Base-by-base conservation (phyloP, 1,140 invertebrate genomes). In the Colletes gigas region DNA sequence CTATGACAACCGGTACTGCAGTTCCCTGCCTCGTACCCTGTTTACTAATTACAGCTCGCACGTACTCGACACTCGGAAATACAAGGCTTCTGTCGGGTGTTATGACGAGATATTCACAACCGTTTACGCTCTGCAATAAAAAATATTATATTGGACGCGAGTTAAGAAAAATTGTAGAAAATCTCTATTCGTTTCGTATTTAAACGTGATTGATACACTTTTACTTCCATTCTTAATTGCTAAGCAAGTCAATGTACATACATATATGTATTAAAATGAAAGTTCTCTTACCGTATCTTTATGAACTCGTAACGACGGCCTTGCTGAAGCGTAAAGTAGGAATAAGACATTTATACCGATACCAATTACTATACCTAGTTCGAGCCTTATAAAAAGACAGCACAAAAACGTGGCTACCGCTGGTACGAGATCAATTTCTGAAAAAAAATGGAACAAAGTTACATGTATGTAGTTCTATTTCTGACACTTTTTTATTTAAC, bases 11-110 rank as follows among this genome's bases (percentile, higher is more conserved):
- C 10, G 96, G 96, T 82, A 95, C 93, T 76, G 94, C 93, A 6
- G 91, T 92, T 55, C 95, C 95, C 83, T 94, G 93, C 84, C 94
- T 94, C 10, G 94, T 92, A 30, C 95, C 95, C 55, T 96, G 96
- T 93, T 97, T 97, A 82, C 95, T 95, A 68, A 98, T 96, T 79
- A 95, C 94, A 57, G 95, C 94, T 73, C 96, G 94, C 10, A 98
- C 95, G 89, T 96, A 97, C 89, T 97, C 97, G 17, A 96, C 96
- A 41, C 96, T 96, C 17, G 96, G 96, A 92, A 97, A 97, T 4
- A 95, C 94, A 14, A 97, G 92, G 90, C 95, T 96, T 85, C 96
- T 94, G 90, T 97, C 96, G 41, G 96, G 96, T 3, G 95, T 96
- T 74, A 96, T 96, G 73, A 96, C 91, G 63, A 96, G 91, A 92